Percentiles rank a stretch among this genome's conserved stretches.
Conservation (phyloP, 2,888 invertebrate genomes). For the Druceiella hillmani region DNA sequence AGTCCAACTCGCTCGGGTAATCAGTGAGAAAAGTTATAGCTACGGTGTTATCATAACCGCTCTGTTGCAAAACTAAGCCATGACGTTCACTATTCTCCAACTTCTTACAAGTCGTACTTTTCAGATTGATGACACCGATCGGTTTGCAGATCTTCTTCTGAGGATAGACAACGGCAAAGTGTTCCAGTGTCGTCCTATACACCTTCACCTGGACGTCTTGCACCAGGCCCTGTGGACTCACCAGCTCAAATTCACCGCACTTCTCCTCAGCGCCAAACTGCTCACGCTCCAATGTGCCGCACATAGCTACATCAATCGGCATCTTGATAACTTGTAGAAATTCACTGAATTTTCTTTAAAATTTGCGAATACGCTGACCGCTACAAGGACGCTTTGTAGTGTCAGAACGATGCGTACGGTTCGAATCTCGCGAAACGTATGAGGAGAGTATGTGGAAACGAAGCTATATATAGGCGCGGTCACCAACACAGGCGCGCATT, state of each 20-base stretch:
- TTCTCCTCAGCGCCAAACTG: slow-evolving; percentile 57
- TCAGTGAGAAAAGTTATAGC: slow-evolving; percentile 54
- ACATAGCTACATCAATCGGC: too few relatives aligned
- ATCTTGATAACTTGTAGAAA: too few relatives aligned
- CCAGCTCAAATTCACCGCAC: slow-evolving; percentile 56
- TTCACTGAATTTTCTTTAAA: too few relatives aligned
- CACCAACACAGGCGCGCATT: too few relatives aligned
- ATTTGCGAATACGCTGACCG: too few relatives aligned
- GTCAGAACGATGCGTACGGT: too few relatives aligned
- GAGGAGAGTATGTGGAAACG: too few relatives aligned
- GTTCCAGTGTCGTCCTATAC: slow-evolving; percentile 58
- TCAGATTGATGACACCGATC: slow-evolving; percentile 55
- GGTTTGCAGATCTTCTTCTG: slow-evolving; percentile 58
- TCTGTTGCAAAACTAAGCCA: slow-evolving; percentile 56
- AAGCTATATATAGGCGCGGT: too few relatives aligned
- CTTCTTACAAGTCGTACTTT: slow-evolving; percentile 54
- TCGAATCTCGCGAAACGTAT: too few relatives aligned
- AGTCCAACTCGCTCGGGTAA: slow-evolving; percentile 51
- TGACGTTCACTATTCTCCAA: slow-evolving; percentile 34
- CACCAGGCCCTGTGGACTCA: slow-evolving; percentile 52
- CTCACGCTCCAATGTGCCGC: too few relatives aligned
- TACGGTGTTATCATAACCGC: slow-evolving; percentile 56
- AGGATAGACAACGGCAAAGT: slow-evolving; percentile 61
- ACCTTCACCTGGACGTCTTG: slow-evolving; percentile 60
- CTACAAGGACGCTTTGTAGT: too few relatives aligned